A percentile compares a stretch with the other conserved stretches of the same genome.
phyloP scores from a whole-genome alignment of 2,113 vertebrate genomes.

The Aegypius monachus region DNA sequence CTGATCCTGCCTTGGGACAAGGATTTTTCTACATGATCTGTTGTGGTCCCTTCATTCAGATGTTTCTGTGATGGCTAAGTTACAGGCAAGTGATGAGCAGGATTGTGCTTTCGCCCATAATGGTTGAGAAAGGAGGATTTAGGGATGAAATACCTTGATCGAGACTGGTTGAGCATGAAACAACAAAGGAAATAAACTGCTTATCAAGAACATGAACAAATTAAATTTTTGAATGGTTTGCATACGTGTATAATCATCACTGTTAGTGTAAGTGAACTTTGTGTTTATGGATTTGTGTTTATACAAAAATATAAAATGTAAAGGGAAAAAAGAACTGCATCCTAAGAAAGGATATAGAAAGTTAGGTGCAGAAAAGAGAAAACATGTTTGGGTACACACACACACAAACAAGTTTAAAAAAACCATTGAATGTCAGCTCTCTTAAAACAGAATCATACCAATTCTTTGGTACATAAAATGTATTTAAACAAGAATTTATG shows the following conservation, averaged over 20 bases:
- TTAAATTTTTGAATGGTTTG: background rate
- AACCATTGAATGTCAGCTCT: background rate
- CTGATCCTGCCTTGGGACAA: background rate
- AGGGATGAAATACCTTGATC: background rate
- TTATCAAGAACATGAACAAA: background rate
- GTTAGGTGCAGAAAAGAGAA: background rate
- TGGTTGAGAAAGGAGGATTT: background rate
- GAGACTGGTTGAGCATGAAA: background rate
- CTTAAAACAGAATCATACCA: background rate
- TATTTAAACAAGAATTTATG: background rate
- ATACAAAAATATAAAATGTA: background rate
- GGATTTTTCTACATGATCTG: background rate
- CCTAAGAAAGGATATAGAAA: background rate
- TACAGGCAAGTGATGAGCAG: background rate
- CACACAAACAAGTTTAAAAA: background rate
- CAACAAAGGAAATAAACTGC: background rate
- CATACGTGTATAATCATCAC: background rate
- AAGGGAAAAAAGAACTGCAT: background rate
- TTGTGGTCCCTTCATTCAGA: background rate
- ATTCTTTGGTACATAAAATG: background rate
- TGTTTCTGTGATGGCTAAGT: background rate
- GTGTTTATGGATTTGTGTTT: background rate
- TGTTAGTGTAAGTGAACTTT: background rate
- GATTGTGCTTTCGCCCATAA: background rate
- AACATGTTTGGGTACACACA: rapidly evolving